Conservation (phyloP, 2,888 invertebrate species). For the Zaprionus obscuricornis region DNA sequence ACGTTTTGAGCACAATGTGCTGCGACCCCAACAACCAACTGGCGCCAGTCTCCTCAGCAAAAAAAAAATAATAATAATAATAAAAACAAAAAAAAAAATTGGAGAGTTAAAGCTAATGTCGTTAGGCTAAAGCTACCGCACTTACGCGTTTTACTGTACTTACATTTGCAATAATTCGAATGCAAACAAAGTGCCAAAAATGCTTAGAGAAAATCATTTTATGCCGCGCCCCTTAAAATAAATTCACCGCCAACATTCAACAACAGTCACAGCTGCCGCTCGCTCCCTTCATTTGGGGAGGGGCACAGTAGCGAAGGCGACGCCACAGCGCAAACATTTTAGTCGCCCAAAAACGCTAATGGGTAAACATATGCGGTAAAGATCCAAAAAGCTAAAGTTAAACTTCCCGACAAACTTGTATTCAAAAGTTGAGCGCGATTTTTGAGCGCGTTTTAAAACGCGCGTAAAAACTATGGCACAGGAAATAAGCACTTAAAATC, state of each 20-base stretch:
- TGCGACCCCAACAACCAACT: constrained; percentile 38
- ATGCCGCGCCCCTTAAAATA: constrained; percentile 20
- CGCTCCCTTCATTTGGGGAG: not conserved
- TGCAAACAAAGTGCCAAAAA: constrained; percentile 69
- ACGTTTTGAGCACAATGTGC: constrained; percentile 45
- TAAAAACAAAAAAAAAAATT: too few species aligned
- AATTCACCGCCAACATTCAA: too few species aligned
- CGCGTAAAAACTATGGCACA: constrained; percentile 22
- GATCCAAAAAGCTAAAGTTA: constrained; percentile 47
- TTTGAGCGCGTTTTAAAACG: constrained; percentile 42
- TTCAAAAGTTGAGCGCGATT: constrained; percentile 9
- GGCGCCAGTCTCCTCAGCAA: too few species aligned
- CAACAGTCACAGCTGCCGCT: not conserved
- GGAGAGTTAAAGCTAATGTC: not conserved
- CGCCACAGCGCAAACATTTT: constrained; percentile 68
- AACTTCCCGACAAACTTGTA: constrained; percentile 24
- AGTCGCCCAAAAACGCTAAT: constrained; percentile 76
- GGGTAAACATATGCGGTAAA: constrained; percentile 76
- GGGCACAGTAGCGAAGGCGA: constrained; percentile 26
- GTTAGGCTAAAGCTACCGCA: constrained; percentile 50
- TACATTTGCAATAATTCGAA: constrained; percentile 75
- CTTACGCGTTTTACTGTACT: constrained; percentile 59
- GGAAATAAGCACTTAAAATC: constrained; percentile 52
- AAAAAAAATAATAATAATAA: too few species aligned
- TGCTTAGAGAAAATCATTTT: constrained; percentile 60